phyloP scores from a whole-genome alignment of 1,140 invertebrate genomes.

The Rhagoletis pomonella region DNA sequence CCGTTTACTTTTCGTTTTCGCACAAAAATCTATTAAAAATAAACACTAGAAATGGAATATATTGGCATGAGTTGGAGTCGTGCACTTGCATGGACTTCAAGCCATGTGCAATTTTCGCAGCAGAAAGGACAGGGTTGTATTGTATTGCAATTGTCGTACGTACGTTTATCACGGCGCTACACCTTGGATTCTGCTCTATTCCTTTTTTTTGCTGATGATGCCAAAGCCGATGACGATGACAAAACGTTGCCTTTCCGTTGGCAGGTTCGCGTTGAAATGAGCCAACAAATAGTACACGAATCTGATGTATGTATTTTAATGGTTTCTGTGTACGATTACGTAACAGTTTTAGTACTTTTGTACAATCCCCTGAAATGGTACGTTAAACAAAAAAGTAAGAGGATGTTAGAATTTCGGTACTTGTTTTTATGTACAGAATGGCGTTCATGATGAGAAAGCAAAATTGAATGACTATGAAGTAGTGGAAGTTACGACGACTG shows the following conservation, averaged over 20 bases:
- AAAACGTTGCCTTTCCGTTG: not conserved
- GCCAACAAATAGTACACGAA: not conserved
- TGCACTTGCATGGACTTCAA: slow-evolving; percentile 48
- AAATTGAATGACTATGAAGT: too few relatives aligned
- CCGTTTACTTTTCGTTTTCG: slow-evolving; percentile 4
- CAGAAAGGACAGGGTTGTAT: slow-evolving; percentile 50
- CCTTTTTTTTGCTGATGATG: not conserved
- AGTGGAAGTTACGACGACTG: too few relatives aligned
- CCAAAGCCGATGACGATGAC: slow-evolving; percentile 57
- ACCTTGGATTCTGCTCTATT: not conserved
- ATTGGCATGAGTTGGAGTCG: slow-evolving; percentile 53
- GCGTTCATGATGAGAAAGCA: not conserved
- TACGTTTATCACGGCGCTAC: not conserved
- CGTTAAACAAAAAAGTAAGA: not conserved
- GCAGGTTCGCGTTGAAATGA: slow-evolving; percentile 11
- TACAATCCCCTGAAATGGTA: not conserved
- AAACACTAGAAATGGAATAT: slow-evolving; percentile 52
- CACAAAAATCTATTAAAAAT: slow-evolving; percentile 54
- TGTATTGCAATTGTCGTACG: not conserved
- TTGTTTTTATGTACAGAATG: not conserved
- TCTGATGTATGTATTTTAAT: not conserved
- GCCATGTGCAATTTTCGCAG: slow-evolving; percentile 57
- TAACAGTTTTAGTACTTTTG: not conserved
- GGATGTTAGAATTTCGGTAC: not conserved
- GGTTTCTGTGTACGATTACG: slow-evolving; percentile 1